These are phyloP conservation scores for Aplysia californica DNA, from an alignment of 1,140 invertebrate genomes.

Conservation along the genomic window DNA sequence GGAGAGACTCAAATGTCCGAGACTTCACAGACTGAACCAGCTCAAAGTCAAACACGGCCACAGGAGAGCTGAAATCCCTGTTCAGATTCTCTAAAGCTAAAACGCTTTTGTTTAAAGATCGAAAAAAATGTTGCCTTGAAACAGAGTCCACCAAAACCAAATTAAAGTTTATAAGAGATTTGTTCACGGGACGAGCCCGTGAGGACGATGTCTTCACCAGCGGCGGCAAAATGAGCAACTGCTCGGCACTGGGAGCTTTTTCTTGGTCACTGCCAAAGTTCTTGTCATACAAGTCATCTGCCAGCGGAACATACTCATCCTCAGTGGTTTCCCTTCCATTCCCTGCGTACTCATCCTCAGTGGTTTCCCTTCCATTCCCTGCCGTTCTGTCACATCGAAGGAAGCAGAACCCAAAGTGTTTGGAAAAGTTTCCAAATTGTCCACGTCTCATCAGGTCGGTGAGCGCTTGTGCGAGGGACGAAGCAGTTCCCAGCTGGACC, in stretches of 20 bases:
- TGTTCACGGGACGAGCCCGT: background rate
- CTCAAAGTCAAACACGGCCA: constrained; percentile 56
- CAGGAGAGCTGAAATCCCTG: background rate
- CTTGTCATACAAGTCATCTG: background rate
- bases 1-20: constrained; percentile 61
- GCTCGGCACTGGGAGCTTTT: constrained; percentile 15
- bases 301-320: background rate
- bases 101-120: constrained; percentile 56
- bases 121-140: constrained; percentile 60
- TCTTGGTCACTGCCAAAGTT: constrained; percentile 16
- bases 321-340: constrained; percentile 6
- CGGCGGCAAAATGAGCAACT: constrained; percentile 47
- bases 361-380: background rate
- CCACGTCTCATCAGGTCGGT: background rate
- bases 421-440: background rate
- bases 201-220: background rate
- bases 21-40: constrained; percentile 58
- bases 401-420: constrained; percentile 34
- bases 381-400: constrained; percentile 16
- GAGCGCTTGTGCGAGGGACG: constrained; percentile 2
- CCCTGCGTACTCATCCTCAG: background rate
- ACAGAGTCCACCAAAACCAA: constrained; percentile 63
- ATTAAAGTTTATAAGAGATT: constrained; percentile 53
- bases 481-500: constrained; percentile 12
- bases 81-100: constrained; percentile 34